Evolutionary conservation across 1,140 invertebrate genomes (phyloP), one percentile per base, ranked within the genome.

Genomic region (Anagrus nilaparvatae): DNA sequence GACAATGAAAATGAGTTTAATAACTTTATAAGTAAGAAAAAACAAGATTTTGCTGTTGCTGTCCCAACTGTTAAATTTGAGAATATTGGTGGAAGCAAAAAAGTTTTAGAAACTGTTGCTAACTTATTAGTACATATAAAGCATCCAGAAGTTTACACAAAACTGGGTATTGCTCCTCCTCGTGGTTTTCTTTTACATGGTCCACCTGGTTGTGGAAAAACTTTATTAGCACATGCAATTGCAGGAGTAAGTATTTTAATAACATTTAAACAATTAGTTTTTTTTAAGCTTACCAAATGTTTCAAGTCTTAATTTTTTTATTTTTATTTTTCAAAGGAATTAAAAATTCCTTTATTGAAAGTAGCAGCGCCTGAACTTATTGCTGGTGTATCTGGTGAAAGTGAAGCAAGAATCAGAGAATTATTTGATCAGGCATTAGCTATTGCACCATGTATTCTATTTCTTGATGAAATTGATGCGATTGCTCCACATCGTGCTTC

Each of bases 351-450:
- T 1, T 62, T 96, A 17, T 59, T 97, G 9, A 84, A 87, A 66
- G 78, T 96, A 5, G 78, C 86, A 30, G 87, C 87, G 1, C 89
- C 94, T 3, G 91, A 97, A 66, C 60, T 98, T 29, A 79, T 98
- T 19, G 85, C 83, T n/a, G 93, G 94, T 12, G 77, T 97, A 48
- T 95, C 92, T 3, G 94, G 94, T 0, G 93, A 97, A 61, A 95
- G 88, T 10, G 95, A 98, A 70, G 82, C 88, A 53, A 77, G 88
- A 50, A 88, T 98, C 39, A 72, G 93, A 43, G 82, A 93, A 44
- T 58, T 97, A 4, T 98, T 98, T 72, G 81, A 91, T 24, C 78
- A 83, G 60, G 92, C 91, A 14, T 60, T 77, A 5, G 63, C 71
- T 21, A 58, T 74, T 23, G 77, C 85, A 23, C 88, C 89, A 0